phyloP scores from a whole-genome alignment of 2,113 vertebrate species.

The Apodemus speciosus region DNA sequence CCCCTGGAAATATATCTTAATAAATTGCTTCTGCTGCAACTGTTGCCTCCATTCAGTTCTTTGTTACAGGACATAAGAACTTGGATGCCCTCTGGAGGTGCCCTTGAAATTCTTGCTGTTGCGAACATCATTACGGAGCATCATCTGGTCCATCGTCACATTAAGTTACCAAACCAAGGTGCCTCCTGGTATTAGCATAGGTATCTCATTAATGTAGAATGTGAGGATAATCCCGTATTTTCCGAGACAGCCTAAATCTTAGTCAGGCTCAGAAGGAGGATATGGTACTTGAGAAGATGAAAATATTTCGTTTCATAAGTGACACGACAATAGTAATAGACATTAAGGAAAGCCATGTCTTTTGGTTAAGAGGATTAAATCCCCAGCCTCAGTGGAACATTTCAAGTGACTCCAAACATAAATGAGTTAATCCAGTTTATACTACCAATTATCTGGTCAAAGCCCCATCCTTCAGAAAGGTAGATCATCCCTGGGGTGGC shows the following conservation, averaged over 20 bases:
- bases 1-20: not conserved
- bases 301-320: not conserved
- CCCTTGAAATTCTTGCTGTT: not conserved
- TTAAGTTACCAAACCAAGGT: conserved; percentile 4
- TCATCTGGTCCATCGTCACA: not conserved
- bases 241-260: not conserved
- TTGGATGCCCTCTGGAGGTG: not conserved
- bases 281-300: not conserved
- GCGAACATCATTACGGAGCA: not conserved
- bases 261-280: not conserved
- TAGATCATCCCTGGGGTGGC: not conserved
- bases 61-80: not conserved
- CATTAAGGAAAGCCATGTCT: not conserved
- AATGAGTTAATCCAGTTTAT: not conserved
- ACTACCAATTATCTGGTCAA: not conserved
- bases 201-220: not conserved
- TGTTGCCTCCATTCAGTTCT: not conserved
- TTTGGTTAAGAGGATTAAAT: not conserved
- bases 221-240: not conserved
- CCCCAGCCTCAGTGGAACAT: not conserved
- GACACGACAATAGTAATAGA: not conserved
- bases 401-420: not conserved
- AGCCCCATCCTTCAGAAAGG: not conserved
- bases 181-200: not conserved
- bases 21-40: not conserved